Base-by-base conservation (phyloP, 1,140 invertebrate species). In the Procambarus virginalis region DNA sequence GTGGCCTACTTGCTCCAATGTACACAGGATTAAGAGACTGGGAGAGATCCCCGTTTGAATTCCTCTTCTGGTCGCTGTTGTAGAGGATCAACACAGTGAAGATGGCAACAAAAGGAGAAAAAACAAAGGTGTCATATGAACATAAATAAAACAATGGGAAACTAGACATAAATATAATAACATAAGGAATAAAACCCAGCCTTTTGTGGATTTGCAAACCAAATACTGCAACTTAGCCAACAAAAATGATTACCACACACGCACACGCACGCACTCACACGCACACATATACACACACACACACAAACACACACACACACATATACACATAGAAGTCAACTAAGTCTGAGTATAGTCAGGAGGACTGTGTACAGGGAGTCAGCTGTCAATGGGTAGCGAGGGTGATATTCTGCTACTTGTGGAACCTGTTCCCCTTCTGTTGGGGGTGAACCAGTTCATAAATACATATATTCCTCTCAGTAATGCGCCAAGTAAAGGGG, bases 141-240 rank as follows among this genome's bases (percentile, higher is more conserved):
- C 51, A 81, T 20, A 51, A 51, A 17, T 81, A 60, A 81, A 58
- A 3, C n/a, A 51, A 84, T 9, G 82, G 45, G 78, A 78, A 77
- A 76, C 58, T 12, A 76, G 10, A 86, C 22, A 77, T 51, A 79
- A 80, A 80, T 14, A 45, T 73, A 49, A 77, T 51, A 64, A 79
- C 17, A 79, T 17, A 86, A 48, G 8, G 46, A 48, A 80, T 80
- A 75, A 86, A 77, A 85, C 34, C 87, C 87, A 89, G 87, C 87
- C 60, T 64, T 84, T 89, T 77, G 75, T 89, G 87, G 87, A 89
- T 89, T 84, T 89, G 73, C 17, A 78, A 46, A 76, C 17, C 20
- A 58, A 82, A 75, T 55, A 76, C 8, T 82, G 70, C 45, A 75
- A 82, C 70, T 22, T 77, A 70, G 45, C 76, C 49, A 78, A 78